Percentiles rank a stretch among this genome's conserved stretches.
Evolutionary conservation across 2,888 invertebrate genomes (phyloP).

Genomic region (Eilema griseolum): DNA sequence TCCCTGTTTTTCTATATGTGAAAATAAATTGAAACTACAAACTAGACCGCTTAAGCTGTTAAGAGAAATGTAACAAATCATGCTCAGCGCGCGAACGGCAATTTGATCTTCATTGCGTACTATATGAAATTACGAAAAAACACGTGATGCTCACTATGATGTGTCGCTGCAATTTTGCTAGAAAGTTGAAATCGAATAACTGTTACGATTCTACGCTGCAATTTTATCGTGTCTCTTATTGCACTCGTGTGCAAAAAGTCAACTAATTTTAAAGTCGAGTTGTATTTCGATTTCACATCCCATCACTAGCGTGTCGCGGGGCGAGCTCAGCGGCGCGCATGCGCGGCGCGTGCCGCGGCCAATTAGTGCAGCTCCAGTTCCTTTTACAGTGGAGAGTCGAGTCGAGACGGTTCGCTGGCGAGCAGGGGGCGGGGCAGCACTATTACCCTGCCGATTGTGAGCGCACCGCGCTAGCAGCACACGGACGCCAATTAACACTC

Average conservation of each 20-base stretch:
- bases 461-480: constrained; percentile 54
- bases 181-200: constrained; percentile 71
- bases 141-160: constrained; percentile 50
- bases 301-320: constrained; percentile 80
- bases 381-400: constrained; percentile 78
- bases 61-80: constrained; percentile 69
- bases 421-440: constrained; percentile 64
- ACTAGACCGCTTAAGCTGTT: constrained; percentile 62
- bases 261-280: constrained; percentile 76
- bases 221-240: constrained; percentile 65
- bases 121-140: constrained; percentile 51
- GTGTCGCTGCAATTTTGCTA: constrained; percentile 61
- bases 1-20: constrained; percentile 73
- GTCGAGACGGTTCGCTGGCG: constrained; percentile 75
- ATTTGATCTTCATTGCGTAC: constrained; percentile 51
- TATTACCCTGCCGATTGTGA: constrained; percentile 67
- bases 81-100: constrained; percentile 35
- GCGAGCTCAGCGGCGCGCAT: constrained; percentile 64
- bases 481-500: constrained; percentile 71
- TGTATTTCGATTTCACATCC: constrained; percentile 83
- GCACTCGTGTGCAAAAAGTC: constrained; percentile 75
- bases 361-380: constrained; percentile 87
- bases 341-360: constrained; percentile 83
- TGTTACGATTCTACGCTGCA: constrained; percentile 65
- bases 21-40: constrained; percentile 70